Base-by-base conservation (phyloP, 2,797 vertebrate genomes). In the Crenuchus spilurus region DNA sequence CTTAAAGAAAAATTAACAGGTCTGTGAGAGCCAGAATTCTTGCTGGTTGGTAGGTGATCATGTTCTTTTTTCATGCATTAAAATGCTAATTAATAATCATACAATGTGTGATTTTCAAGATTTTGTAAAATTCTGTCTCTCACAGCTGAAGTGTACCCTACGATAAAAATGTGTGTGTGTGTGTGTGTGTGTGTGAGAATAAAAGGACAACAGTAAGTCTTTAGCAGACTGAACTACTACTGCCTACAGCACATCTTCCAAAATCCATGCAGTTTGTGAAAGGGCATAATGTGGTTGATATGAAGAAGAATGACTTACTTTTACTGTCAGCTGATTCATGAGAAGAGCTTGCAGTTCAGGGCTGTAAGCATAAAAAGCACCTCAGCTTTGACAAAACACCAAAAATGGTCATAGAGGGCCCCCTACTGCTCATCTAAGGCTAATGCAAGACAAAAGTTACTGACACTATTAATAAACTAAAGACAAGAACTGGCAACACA, bases 301-400 rank as follows among this genome's bases (percentile, higher is more conserved):
- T 52, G 24, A 14, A 49, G 58, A 20, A 22, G 5, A 39, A 22
- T 2, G 14, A 78, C 87, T 84, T 76, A 99, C 98, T 94, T 99
- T 99, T 48, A 99, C 96, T 0, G 97, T 99, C 72, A 99, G 87
- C 80, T 99, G 97, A 85, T 96, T 99, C 96, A 99, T 97, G 55
- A 99, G 92, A 46, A 99, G 93, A 0, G 95, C 95, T 80, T 99
- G 97, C 31, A 99, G 93, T 86, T 99, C 98, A 87, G 94, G 92
- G 80, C 98, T 99, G 71, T 42, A 78, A 4, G 77, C 68, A 84
- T 73, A 70, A 52, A 0, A 55, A 35, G 4, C 20, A 46, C 0
- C n/a, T 72, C 2, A n/a, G 20, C 42, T 51, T 62, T 37, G n/a
- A 11, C 8, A 18, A n/a, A 63, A 3, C 22, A 18, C n/a, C 11